A percentile compares a stretch with the other conserved stretches of the same genome.
Conservation (phyloP, 2,888 invertebrate species). For the Ethmia dodecea region DNA sequence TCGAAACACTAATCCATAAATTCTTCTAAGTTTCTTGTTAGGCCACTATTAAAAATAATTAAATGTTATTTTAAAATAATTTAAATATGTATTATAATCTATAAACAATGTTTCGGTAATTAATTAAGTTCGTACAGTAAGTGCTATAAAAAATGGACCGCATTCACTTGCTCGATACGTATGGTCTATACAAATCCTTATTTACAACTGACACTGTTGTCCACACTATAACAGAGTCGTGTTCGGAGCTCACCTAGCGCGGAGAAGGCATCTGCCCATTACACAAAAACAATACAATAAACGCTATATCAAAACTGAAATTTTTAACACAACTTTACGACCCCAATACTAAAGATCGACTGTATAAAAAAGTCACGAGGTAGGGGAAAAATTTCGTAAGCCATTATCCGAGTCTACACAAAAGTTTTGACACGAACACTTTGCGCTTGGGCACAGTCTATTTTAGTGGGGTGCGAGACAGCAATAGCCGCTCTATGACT, state of each 20-base stretch:
- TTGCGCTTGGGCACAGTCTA: constrained; percentile 78
- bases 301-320: constrained; percentile 52
- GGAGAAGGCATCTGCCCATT: constrained; percentile 60
- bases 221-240: constrained; percentile 64
- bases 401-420: constrained; percentile 68
- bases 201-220: constrained; percentile 76
- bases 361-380: constrained; percentile 71
- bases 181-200: constrained; percentile 76
- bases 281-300: constrained; percentile 53
- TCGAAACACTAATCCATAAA: constrained; percentile 39
- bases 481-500: constrained; percentile 45
- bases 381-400: constrained; percentile 76
- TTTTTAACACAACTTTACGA: constrained; percentile 71
- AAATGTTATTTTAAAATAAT: constrained; percentile 24
- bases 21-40: constrained; percentile 58
- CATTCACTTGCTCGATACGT: constrained; percentile 68
- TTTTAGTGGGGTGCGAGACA: constrained; percentile 70
- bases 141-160: constrained; percentile 42
- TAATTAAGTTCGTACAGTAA: constrained; percentile 24
- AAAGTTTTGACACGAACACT: constrained; percentile 76
- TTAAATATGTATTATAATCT: no score
- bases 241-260: constrained; percentile 57
- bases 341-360: constrained; percentile 64
- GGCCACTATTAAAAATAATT: constrained; percentile 40
- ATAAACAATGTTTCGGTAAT: not conserved